phyloP scores from a whole-genome alignment of 2,888 invertebrate species.

The Phyllotreta cruciferae region DNA sequence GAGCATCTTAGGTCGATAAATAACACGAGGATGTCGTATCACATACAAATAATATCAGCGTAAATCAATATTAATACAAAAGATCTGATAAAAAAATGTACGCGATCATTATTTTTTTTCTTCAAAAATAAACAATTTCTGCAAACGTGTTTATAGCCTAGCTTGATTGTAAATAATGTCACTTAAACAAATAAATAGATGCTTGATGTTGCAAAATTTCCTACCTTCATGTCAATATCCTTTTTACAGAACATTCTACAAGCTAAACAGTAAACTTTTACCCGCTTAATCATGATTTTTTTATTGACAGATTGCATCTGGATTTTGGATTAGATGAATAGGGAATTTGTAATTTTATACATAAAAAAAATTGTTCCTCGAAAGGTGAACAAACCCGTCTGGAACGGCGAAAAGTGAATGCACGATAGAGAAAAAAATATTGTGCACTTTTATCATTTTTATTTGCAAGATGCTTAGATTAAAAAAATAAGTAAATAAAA shows the following conservation, averaged over 20 bases:
- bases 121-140: conserved; percentile 42
- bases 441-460: conserved; percentile 37
- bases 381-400: conserved; percentile 27
- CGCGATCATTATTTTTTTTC: conserved; percentile 31
- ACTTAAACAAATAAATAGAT: conserved; percentile 39
- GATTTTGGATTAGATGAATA: conserved; percentile 27
- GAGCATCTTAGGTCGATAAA: no score
- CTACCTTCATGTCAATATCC: conserved; percentile 41
- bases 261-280: conserved; percentile 35
- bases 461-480: conserved; percentile 38
- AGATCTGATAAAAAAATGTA: conserved; percentile 11
- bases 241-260: conserved; percentile 14
- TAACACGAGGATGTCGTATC: conserved; percentile 6
- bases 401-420: conserved; percentile 32
- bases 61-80: conserved; percentile 20
- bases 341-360: conserved; percentile 19
- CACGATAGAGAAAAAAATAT: conserved; percentile 40
- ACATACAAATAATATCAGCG: conserved; percentile 1
- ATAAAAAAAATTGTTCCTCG: conserved; percentile 14
- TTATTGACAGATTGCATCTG: conserved; percentile 36
- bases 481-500: conserved; percentile 37
- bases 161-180: conserved; percentile 35
- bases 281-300: conserved; percentile 35
- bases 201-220: conserved; percentile 41
- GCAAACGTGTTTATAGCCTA: conserved; percentile 42